Evolutionary conservation across 2,113 vertebrate genomes (phyloP).

Genomic region (Helogale parvula): DNA sequence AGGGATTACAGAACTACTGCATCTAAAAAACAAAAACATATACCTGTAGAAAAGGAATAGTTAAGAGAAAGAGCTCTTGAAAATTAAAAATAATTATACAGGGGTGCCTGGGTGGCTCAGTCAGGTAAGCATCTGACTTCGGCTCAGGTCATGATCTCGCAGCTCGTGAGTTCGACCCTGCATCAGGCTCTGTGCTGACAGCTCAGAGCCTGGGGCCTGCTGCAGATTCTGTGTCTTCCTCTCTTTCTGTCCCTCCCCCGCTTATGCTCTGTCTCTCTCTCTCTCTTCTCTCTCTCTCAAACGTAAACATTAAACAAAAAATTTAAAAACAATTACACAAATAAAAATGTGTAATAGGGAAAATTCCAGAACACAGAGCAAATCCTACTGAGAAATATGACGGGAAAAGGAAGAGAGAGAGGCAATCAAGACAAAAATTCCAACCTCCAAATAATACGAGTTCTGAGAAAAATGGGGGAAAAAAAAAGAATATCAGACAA

Average conservation of each 20-base stretch:
- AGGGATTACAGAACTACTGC: not conserved
- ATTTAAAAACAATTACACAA: not conserved
- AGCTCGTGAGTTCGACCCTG: no score
- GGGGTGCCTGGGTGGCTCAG: no score
- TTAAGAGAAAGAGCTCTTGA: not conserved
- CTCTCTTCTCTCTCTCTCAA: no score
- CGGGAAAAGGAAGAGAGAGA: not conserved
- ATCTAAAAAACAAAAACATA: not conserved
- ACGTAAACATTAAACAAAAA: no score
- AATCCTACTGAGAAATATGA: not conserved
- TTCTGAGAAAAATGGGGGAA: not conserved
- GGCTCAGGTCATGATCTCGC: no score
- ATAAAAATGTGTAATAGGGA: not conserved
- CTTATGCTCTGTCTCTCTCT: no score
- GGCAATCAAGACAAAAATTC: not conserved
- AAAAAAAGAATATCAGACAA: not conserved
- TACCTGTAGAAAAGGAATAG: not conserved
- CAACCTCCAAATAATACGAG: not conserved
- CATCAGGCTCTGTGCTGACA: no score
- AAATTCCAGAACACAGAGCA: not conserved
- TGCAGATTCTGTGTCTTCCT: no score
- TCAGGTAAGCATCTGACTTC: no score
- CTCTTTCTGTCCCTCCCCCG: no score
- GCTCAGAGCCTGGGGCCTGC: no score
- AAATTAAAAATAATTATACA: not conserved